phyloP scores from a whole-genome alignment of 1,140 invertebrate genomes.

The Trypoxylus dichotomus region DNA sequence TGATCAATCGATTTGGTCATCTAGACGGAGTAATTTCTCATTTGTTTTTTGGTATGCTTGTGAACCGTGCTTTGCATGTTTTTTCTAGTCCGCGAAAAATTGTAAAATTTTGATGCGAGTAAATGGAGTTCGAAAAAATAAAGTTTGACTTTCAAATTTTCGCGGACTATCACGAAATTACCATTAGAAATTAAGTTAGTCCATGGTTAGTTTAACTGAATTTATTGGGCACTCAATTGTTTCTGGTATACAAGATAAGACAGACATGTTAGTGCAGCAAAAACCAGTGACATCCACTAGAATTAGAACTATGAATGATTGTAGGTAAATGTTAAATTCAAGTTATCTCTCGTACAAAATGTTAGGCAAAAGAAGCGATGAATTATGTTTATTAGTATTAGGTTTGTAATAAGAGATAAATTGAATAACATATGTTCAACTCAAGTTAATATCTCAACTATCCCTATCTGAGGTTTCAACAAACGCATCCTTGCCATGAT shows the following conservation, averaged over 20 bases:
- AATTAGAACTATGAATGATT: slow-evolving; percentile 14
- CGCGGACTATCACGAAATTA: not conserved
- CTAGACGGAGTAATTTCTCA: not conserved
- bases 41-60: slow-evolving; percentile 9
- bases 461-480: too few relatives aligned
- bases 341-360: not conserved
- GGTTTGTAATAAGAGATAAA: too few relatives aligned
- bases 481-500: too few relatives aligned
- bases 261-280: slow-evolving; percentile 46
- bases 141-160: slow-evolving; percentile 27
- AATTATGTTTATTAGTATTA: too few relatives aligned
- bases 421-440: too few relatives aligned
- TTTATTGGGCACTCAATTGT: slow-evolving; percentile 61
- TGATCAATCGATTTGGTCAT: not conserved
- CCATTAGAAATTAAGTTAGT: slow-evolving; percentile 42
- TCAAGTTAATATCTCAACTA: too few relatives aligned
- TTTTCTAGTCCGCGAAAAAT: not conserved
- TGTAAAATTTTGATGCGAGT: not conserved
- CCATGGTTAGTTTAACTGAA: slow-evolving; percentile 55
- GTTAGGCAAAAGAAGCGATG: not conserved
- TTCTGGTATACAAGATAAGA: slow-evolving; percentile 40
- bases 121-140: slow-evolving; percentile 26
- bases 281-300: slow-evolving; percentile 47
- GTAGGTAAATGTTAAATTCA: not conserved
- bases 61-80: slow-evolving; percentile 54